A percentile compares a stretch with the other conserved stretches of the same genome.
These are phyloP conservation scores for Ifrita kowaldi DNA, from an alignment of 2,113 vertebrate species.

Conservation along the genomic window DNA sequence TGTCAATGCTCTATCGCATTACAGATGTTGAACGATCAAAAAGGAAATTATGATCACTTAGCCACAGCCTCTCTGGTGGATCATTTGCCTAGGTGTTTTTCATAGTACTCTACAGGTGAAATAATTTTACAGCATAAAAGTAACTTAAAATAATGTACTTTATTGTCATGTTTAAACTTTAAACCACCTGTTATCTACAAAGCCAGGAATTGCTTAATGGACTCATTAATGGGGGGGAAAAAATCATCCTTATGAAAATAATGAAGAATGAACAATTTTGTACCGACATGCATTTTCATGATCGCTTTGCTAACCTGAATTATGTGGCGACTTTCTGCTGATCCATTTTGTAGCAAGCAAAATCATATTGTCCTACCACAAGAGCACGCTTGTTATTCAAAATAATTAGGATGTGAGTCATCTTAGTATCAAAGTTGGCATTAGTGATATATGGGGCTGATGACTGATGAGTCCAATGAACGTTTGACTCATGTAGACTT, in stretches of 20 bases:
- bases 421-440: constrained; percentile 52
- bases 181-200: not conserved
- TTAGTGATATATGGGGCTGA: constrained; percentile 55
- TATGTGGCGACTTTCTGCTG: not conserved
- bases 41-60: not conserved
- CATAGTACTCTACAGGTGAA: not conserved
- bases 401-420: constrained; percentile 63
- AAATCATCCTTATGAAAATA: not conserved
- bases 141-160: not conserved
- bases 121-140: not conserved
- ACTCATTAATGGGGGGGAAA: rapidly evolving
- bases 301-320: not conserved
- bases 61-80: not conserved
- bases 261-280: not conserved
- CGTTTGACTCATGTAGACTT: constrained; percentile 49
- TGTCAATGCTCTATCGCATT: not conserved
- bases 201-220: not conserved
- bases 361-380: constrained; percentile 44
- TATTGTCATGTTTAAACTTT: not conserved
- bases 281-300: not conserved
- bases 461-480: constrained; percentile 59
- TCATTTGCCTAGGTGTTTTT: not conserved
- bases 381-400: constrained; percentile 59
- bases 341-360: not conserved
- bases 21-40: not conserved